Percentiles rank a stretch among this genome's conserved stretches.
Conservation (phyloP, 2,888 invertebrate genomes). For the Epinotia ramella region DNA sequence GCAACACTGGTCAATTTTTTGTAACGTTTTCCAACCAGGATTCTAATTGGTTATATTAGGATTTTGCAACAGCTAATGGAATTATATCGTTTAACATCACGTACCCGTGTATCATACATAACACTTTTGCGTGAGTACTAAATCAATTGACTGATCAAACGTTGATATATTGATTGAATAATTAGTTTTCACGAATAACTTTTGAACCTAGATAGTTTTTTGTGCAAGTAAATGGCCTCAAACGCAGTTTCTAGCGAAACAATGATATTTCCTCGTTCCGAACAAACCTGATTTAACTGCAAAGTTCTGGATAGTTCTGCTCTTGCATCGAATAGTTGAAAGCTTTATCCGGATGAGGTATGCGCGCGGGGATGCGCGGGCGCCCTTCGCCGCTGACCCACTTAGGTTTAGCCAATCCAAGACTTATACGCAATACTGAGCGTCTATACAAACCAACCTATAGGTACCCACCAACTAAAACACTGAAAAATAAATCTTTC, state of each 20-base stretch:
- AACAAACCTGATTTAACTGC: neutral
- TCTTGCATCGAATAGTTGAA: slow-evolving; percentile 23
- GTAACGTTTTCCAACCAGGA: neutral
- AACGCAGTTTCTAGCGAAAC: neutral
- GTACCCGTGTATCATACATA: neutral
- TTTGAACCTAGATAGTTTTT: too few relatives aligned
- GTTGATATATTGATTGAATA: too few relatives aligned
- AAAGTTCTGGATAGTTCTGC: slow-evolving; percentile 15
- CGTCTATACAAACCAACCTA: slow-evolving; percentile 15
- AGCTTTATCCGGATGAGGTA: slow-evolving; percentile 32
- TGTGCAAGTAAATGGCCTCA: neutral
- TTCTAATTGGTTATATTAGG: neutral
- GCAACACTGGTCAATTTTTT: neutral
- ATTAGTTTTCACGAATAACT: neutral
- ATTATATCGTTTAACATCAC: neutral
- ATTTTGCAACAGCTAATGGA: neutral
- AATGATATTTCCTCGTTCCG: neutral
- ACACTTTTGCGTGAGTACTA: neutral
- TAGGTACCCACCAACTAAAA: slow-evolving; percentile 10
- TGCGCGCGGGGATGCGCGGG: slow-evolving; percentile 18
- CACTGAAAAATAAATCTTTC: neutral
- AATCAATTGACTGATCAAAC: neutral
- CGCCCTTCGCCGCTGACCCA: slow-evolving; percentile 42
- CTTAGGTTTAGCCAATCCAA: slow-evolving; percentile 33
- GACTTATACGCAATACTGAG: slow-evolving; percentile 34